Evolutionary conservation across 2,113 vertebrate species (phyloP), one percentile per base, ranked within the genome.

Genomic region (Gymnogyps californianus): DNA sequence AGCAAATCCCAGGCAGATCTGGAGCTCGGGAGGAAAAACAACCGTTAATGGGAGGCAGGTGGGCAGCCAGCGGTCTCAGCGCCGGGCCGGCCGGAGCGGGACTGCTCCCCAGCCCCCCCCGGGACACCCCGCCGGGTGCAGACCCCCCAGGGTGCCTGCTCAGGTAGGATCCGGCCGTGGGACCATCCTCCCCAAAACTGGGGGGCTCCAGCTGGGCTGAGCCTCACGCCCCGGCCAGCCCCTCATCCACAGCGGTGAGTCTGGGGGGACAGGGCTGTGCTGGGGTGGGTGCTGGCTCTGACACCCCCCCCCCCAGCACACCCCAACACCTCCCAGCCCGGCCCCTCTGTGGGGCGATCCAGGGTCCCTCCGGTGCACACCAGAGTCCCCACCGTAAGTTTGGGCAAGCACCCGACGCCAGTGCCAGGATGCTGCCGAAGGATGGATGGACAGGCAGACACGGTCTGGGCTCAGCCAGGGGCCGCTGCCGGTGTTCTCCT

Each of bases 21-120:
- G 92, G 90, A 93, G 95, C 96, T 96, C 51, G 82, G 82, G 52
- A 94, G 82, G 89, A 90, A 83, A 93, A 87, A 96, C 87, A 95
- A 93, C 64, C 76, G 2, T 80, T 96, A 96, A 96, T 96, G 90
- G 95, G 95, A 97, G 95, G 87, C 96, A 97, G 96, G 96, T 96
- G 96, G 96, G 95, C 81, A 82, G 90, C 26, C 31, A 1, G 87
- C 74, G 0, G 72, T 74, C 62, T 65, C 61, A 29, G 65, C 19
- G 13, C 81, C 1, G 9, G 55, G 40, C 21, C 1, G 6, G 85
- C 21, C 6, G 0, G 47, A 80, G 38, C 1, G 0, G 81, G 31
- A 55, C 69, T 38, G 44, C 44, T 64, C 46, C 40, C 38, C 3
- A 2, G 10, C 21, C 6, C 55, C 61, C 65, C 44, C 14, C 9